phyloP scores from a whole-genome alignment of 2,797 vertebrate genomes.

The Siniperca undulata region DNA sequence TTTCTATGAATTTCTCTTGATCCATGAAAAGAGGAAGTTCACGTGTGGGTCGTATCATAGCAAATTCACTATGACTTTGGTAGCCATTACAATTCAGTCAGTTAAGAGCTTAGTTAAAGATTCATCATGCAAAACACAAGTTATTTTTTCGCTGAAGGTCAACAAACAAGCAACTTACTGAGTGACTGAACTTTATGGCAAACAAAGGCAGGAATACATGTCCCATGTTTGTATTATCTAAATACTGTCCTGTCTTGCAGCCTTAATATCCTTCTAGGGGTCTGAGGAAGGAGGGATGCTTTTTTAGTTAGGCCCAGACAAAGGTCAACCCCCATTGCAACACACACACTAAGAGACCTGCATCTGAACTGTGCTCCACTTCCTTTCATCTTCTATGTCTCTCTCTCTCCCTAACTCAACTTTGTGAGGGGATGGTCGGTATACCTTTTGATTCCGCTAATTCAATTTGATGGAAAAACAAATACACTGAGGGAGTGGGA shows the following conservation, averaged over 20 bases:
- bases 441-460: slow-evolving; percentile 90
- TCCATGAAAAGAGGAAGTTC: slow-evolving; percentile 84
- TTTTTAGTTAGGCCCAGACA: slow-evolving; percentile 79
- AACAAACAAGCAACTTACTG: slow-evolving; percentile 29
- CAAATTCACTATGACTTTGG: slow-evolving; percentile 45
- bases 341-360: slow-evolving; percentile 81
- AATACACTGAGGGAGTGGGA: slow-evolving; percentile 82
- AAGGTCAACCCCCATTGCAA: slow-evolving; percentile 80
- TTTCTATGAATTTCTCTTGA: slow-evolving; percentile 83
- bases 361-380: slow-evolving; percentile 85
- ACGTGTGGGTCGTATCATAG: slow-evolving; percentile 24
- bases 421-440: slow-evolving; percentile 82
- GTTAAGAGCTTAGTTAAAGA: slow-evolving; percentile 37
- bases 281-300: slow-evolving; percentile 78
- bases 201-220: slow-evolving; percentile 46
- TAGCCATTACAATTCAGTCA: slow-evolving; percentile 27
- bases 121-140: slow-evolving; percentile 24
- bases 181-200: slow-evolving; percentile 19
- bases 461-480: slow-evolving; percentile 91
- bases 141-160: slow-evolving; percentile 46
- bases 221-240: slow-evolving; percentile 54
- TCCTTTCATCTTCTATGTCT: slow-evolving; percentile 86
- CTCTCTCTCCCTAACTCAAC: slow-evolving; percentile 85
- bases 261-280: slow-evolving; percentile 79
- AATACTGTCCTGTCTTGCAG: slow-evolving; percentile 65